Evolutionary conservation across 2,888 invertebrate genomes (phyloP), one percentile per base, ranked within the genome.

Genomic region (Hyposoter dolosus): DNA sequence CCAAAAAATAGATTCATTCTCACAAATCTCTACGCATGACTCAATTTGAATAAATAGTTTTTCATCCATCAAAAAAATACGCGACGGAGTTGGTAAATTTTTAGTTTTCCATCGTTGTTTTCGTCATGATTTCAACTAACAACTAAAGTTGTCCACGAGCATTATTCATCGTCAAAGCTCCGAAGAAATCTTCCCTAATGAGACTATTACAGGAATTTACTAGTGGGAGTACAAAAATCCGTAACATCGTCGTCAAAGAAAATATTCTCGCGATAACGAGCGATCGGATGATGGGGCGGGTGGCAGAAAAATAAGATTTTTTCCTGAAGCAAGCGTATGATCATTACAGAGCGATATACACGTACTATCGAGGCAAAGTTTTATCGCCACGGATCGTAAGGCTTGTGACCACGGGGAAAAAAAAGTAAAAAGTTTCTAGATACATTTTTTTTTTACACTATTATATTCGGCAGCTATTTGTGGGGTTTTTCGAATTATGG

Each of bases 231-330:
- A 63, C n/a, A n/a, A 79, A 32, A 45, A 28, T 63, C 23, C 53
- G 53, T 56, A 23, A 72, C 35, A 72, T 32, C 45, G 68, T 78
- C 72, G 66, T 66, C 45, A 32, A 47, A 68, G 56, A 78, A 83
- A 78, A 74, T 74, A 83, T 78, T 66, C 71, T 60, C 78, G 45
- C 78, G 66, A 72, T 78, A 83, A 68, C 47, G 83, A 74, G 66
- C 19, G 45, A n/a, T 3, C 12, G 40, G 40, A 40, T 1, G 40
- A 9, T 40, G 10, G 7, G 10, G 10, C 40, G 40, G 40, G 7
- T 0, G 50, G n/a, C n/a, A 15, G 9, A 6, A 56, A 47, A 60
- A 71, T 43, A 23, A 12, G 35, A 47, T 43, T 63, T 56, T 40
- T 6, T 40, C 53, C 9, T 10, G 53, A 53, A 12, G 45, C 60